phyloP scores from a whole-genome alignment of 2,888 invertebrate genomes.

The Malachius bipustulatus region DNA sequence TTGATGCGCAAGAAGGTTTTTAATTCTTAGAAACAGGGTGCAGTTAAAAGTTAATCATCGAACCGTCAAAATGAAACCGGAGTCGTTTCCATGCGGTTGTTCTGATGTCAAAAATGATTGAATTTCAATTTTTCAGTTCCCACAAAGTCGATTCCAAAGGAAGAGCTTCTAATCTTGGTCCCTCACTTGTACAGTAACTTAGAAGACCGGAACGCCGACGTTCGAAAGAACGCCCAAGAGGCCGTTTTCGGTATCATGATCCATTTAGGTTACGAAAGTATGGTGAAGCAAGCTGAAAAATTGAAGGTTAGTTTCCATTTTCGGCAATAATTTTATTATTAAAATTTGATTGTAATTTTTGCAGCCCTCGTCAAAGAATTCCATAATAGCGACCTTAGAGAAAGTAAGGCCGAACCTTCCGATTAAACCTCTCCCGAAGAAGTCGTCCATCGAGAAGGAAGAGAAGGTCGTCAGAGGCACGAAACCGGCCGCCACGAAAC shows the following conservation, averaged over 20 bases:
- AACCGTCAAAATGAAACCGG: too few relatives aligned
- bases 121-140: conserved; percentile 40
- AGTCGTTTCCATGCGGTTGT: too few relatives aligned
- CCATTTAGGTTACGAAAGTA: conserved; percentile 72
- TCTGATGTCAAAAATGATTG: too few relatives aligned
- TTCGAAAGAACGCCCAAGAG: conserved; percentile 81
- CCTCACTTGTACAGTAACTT: conserved; percentile 68
- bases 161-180: conserved; percentile 68
- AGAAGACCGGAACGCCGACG: conserved; percentile 85
- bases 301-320: conserved; percentile 51
- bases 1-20: too few relatives aligned
- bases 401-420: conserved; percentile 78
- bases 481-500: conserved; percentile 40
- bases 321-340: neutral
- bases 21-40: too few relatives aligned
- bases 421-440: conserved; percentile 60
- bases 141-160: conserved; percentile 61
- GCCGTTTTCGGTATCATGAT: conserved; percentile 87
- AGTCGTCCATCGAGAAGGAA: conserved; percentile 41
- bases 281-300: conserved; percentile 65
- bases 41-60: too few relatives aligned
- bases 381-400: conserved; percentile 68
- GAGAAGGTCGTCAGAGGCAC: conserved; percentile 47
- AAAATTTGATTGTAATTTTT: conserved; percentile 11
- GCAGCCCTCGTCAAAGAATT: conserved; percentile 61